These are phyloP conservation scores for Zapus hudsonius DNA, from an alignment of 2,113 vertebrate species.

Conservation along the genomic window DNA sequence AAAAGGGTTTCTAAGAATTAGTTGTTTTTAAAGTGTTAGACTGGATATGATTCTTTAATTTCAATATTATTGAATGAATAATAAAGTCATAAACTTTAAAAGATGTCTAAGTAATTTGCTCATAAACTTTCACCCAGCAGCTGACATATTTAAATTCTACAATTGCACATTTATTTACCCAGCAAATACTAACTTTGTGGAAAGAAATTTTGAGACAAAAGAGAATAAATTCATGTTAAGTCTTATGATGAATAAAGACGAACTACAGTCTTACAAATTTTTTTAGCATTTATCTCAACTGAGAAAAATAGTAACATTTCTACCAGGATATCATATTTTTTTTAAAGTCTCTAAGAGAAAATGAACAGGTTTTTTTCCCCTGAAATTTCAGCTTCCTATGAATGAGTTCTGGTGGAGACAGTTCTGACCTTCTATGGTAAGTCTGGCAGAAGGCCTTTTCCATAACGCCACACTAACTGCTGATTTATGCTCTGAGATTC, in stretches of 20 bases:
- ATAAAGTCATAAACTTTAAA: constrained; percentile 2
- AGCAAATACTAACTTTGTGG: constrained; percentile 24
- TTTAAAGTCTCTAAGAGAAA: neutral
- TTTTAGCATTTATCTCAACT: constrained; percentile 9
- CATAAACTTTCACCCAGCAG: neutral
- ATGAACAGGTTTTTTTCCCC: neutral
- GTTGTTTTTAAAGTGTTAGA: neutral
- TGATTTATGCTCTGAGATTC: neutral
- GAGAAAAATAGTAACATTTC: neutral
- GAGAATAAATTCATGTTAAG: neutral
- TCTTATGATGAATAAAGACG: neutral
- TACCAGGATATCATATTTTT: neutral
- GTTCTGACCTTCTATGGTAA: neutral
- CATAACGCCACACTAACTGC: neutral
- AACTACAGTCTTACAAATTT: neutral
- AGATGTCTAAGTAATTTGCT: neutral
- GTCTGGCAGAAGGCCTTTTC: neutral
- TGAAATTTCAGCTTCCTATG: neutral
- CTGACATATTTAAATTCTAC: neutral
- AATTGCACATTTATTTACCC: neutral
- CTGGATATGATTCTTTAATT: neutral
- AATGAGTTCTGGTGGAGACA: neutral
- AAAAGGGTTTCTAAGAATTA: neutral
- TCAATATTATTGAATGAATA: neutral
- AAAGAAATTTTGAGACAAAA: too few relatives aligned